phyloP scores from a whole-genome alignment of 2,113 vertebrate genomes.

The Xenopus tropicalis region DNA sequence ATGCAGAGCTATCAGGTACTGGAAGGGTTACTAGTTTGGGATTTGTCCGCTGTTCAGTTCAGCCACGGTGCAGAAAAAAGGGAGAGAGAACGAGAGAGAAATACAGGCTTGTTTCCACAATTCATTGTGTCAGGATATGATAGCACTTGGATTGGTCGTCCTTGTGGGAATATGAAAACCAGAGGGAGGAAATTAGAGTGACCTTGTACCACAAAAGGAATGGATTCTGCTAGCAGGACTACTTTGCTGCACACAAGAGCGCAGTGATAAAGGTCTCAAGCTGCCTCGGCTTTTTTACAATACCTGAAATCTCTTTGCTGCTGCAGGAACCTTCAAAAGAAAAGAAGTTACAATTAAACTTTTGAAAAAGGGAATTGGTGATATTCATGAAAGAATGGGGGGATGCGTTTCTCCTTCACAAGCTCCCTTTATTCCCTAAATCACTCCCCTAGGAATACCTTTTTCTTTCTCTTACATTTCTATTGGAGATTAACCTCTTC shows the following conservation, averaged over 20 bases:
- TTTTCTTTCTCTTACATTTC: not conserved
- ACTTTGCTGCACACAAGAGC: constrained; percentile 38
- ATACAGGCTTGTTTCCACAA: constrained; percentile 51
- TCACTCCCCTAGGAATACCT: not conserved
- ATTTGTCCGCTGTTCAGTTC: constrained; percentile 34
- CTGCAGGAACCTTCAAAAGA: constrained; percentile 39
- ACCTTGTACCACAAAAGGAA: constrained; percentile 48
- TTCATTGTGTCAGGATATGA: constrained; percentile 49
- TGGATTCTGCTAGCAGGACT: constrained; percentile 25
- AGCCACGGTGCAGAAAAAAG: constrained; percentile 49
- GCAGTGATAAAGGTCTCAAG: constrained; percentile 34
- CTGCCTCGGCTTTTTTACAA: constrained; percentile 38
- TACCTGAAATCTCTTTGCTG: constrained; percentile 34
- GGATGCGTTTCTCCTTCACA: not conserved
- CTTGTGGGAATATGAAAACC: constrained; percentile 49
- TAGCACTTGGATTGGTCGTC: constrained; percentile 49
- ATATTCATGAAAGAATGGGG: constrained; percentile 32
- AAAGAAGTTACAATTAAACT: constrained; percentile 41
- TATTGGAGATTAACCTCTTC: not conserved
- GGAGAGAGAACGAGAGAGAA: constrained; percentile 15
- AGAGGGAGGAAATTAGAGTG: constrained; percentile 53
- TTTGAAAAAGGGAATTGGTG: constrained; percentile 22
- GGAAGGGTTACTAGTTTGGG: constrained; percentile 17
- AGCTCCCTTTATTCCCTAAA: not conserved
- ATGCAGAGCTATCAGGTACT: not conserved